Conservation (phyloP, 2,113 vertebrate species). For the Oceanites oceanicus region DNA sequence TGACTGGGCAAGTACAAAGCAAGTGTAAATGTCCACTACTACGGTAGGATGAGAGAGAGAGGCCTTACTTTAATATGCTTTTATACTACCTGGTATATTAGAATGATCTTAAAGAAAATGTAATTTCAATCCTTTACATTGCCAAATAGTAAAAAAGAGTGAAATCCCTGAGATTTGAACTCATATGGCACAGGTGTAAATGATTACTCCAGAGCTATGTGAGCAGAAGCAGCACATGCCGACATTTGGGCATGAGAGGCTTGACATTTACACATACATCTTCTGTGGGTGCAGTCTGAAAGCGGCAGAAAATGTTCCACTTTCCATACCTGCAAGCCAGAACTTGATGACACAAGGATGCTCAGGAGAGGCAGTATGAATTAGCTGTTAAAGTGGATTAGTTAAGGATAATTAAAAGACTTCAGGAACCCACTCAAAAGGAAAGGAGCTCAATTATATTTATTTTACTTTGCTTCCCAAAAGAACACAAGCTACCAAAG, state of each 20-base stretch:
- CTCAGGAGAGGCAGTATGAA: not conserved
- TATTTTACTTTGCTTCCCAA: not conserved
- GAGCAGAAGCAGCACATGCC: not conserved
- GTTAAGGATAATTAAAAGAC: not conserved
- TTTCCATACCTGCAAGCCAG: not conserved
- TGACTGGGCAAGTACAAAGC: not conserved
- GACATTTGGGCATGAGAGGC: not conserved
- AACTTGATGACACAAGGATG: not conserved
- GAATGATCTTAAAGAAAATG: not conserved
- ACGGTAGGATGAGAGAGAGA: not conserved
- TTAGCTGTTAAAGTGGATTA: not conserved
- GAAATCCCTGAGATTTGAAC: not conserved
- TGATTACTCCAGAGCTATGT: not conserved
- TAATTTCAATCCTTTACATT: not conserved
- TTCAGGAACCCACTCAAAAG: not conserved
- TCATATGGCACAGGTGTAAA: not conserved
- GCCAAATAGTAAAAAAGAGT: not conserved
- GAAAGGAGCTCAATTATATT: not conserved
- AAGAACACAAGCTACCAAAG: not conserved
- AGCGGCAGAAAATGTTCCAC: not conserved
- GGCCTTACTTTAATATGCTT: not conserved
- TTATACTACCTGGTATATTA: not conserved
- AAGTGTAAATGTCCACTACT: not conserved
- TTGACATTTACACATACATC: not conserved
- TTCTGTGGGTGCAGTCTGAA: not conserved